A percentile compares a stretch with the other conserved stretches of the same genome.
Evolutionary conservation across 2,888 invertebrate species (phyloP).

Genomic region (Mesochorus sp.): DNA sequence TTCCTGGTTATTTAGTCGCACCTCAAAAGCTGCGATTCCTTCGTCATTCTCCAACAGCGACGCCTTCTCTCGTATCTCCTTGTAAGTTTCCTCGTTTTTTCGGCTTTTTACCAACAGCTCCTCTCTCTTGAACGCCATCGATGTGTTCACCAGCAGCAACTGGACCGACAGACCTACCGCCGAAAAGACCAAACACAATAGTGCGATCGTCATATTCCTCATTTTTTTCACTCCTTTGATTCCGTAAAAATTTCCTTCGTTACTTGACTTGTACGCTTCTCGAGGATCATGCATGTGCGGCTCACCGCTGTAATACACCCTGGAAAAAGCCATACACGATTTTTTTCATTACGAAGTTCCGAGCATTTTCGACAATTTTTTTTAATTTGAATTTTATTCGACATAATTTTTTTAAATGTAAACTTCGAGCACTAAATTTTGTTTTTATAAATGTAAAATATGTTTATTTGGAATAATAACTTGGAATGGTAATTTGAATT

Average conservation of each 20-base stretch:
- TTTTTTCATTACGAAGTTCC: not conserved
- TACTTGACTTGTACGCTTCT: too few relatives aligned
- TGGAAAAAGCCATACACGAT: not conserved
- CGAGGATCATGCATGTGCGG: not conserved
- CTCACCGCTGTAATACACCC: slow-evolving; percentile 39
- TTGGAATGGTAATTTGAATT: too few relatives aligned
- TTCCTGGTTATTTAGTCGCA: not conserved
- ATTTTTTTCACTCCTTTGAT: slow-evolving; percentile 84
- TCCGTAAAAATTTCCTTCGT: slow-evolving; percentile 86
- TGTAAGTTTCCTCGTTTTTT: slow-evolving; percentile 83
- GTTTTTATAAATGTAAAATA: too few relatives aligned
- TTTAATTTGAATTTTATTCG: not conserved
- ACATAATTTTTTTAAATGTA: not conserved
- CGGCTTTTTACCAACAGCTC: slow-evolving; percentile 83
- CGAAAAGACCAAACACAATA: slow-evolving; percentile 84
- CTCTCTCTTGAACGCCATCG: slow-evolving; percentile 83
- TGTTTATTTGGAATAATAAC: too few relatives aligned
- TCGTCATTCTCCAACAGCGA: slow-evolving; percentile 73
- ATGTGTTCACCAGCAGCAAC: slow-evolving; percentile 84
- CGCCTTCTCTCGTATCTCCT: slow-evolving; percentile 83
- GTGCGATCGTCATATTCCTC: slow-evolving; percentile 86
- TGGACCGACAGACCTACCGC: slow-evolving; percentile 85
- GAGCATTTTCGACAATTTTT: not conserved
- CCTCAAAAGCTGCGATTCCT: slow-evolving; percentile 26
- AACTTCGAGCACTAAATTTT: too few relatives aligned